Base-by-base conservation (phyloP, 2,888 invertebrate genomes). In the Quadroppia sp. region DNA sequence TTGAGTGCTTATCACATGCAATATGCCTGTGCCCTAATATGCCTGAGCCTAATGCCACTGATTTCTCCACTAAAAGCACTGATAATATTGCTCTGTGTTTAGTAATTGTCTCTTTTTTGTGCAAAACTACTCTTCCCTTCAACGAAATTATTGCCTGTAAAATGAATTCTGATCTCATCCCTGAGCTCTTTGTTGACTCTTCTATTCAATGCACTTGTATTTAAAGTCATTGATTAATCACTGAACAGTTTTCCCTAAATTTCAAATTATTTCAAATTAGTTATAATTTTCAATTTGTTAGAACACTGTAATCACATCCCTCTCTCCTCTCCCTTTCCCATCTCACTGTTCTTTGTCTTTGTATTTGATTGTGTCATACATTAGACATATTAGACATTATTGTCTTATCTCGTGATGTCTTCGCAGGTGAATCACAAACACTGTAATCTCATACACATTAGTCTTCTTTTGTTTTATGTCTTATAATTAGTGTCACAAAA, bases 1-100 rank as follows among this genome's bases (percentile, higher is more conserved):
- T 67, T 67, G 40, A 42, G 32, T 20, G 67, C 36, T 40, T 67
- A 67, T 67, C 67, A 17, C 59, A 67, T 67, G 40, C 67, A 67
- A 67, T 67, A 67, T 67, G 67, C 40, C 67, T 67, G 40, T 67
- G 23, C 28, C 40, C 59, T 32, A 59, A 32, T 59, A 36, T 36
- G 36, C 36, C 36, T 36, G 36, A 7, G 11, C 36, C 11, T 11
- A 36, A 4, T 36, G 30, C 59, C 59, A 59, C 59, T 59, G 59
- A 59, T 59, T 59, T 59, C 59, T 59, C 59, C 59, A 56, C 59
- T 30, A 32, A 59, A 30, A 59, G 59, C 59, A 59, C 59, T n/a
- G 59, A 59, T 59, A 59, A 59, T 59, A 59, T 59, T 32, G 32
- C 32, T 17, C 23, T 30, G 15, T 23, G n/a, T 59, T 59, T 59